Evolutionary conservation across 2,888 invertebrate genomes (phyloP).

Genomic region (Dicycla oo): DNA sequence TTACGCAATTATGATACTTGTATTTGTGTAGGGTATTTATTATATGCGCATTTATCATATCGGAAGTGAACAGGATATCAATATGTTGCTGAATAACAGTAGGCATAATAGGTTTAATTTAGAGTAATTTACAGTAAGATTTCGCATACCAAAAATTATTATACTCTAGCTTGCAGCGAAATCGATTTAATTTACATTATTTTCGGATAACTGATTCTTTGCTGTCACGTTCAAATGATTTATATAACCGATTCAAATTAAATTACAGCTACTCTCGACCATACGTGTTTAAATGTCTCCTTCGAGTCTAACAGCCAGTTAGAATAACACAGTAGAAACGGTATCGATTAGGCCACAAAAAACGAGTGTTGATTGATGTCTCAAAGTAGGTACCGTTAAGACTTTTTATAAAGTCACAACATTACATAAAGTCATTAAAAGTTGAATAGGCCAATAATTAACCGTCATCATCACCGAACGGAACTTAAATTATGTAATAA

Average conservation of each 20-base stretch:
- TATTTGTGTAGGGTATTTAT: background rate
- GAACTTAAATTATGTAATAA: conserved; percentile 62
- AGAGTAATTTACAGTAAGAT: background rate
- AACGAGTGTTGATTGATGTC: conserved; percentile 27
- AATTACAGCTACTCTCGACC: conserved; percentile 27
- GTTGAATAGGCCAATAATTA: conserved; percentile 66
- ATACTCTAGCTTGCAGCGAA: background rate
- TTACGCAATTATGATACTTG: conserved; percentile 26
- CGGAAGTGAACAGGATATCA: background rate
- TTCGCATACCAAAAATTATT: background rate
- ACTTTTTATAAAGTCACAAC: conserved; percentile 51
- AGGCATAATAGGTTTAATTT: too few relatives aligned
- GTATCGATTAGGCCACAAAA: conserved; percentile 47
- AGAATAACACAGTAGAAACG: conserved; percentile 35
- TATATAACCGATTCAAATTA: conserved; percentile 18
- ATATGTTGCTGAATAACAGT: background rate
- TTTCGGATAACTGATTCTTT: conserved; percentile 28
- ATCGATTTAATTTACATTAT: conserved; percentile 14
- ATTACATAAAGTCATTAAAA: conserved; percentile 66
- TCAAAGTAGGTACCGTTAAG: conserved; percentile 33
- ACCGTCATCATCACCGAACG: conserved; percentile 62
- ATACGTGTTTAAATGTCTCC: conserved; percentile 34
- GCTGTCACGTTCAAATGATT: conserved; percentile 30
- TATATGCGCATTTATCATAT: background rate
- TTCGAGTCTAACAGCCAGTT: conserved; percentile 17